Evolutionary conservation across 2,797 vertebrate genomes (phyloP), one percentile per base, ranked within the genome.

Genomic region (Lycodopsis pacificus): DNA sequence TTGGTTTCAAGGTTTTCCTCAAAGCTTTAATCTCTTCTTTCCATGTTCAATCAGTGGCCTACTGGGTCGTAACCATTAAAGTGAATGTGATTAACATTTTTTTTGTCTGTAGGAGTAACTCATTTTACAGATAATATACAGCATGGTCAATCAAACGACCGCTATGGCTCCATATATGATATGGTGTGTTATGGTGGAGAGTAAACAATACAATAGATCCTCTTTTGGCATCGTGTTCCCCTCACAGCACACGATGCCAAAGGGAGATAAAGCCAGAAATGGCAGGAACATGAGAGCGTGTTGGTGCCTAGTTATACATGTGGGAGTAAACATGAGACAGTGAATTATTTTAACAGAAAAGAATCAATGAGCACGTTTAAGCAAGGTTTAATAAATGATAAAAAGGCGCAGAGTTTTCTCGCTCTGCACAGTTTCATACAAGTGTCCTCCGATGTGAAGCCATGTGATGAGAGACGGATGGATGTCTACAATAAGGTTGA

Each of bases 401-500:
- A 64, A 71, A 56, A 38, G 49, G 30, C 2, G 13, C 40, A 30
- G 11, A 38, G 12, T 67, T 38, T 27, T 54, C 46, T 32, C 30
- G 32, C 51, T 56, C 25, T n/a, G 5, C 38, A 44, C 10, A 30
- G 54, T 64, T 78, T 73, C 44, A 71, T 27, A 42, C 12, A 34
- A 68, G 57, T 74, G 63, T 71, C 40, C 69, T 74, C 71, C 65
- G 38, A 58, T 82, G 44, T 51, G 81, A 70, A 82, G 79, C 56
- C 66, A 46, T 56, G 74, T 58, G 65, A 88, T 71, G 54, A 73
- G 57, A 89, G 86, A 88, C 79, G 83, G 88, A 92, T 88, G 77
- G 77, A 85, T 80, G 86, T 84, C 49, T 79, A 61, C 72, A 76
- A 66, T 77, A 70, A 84, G 71, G 68, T 32, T 91, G 93, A 92